phyloP scores from a whole-genome alignment of 2,113 vertebrate genomes.

The Nycticorax nycticorax region DNA sequence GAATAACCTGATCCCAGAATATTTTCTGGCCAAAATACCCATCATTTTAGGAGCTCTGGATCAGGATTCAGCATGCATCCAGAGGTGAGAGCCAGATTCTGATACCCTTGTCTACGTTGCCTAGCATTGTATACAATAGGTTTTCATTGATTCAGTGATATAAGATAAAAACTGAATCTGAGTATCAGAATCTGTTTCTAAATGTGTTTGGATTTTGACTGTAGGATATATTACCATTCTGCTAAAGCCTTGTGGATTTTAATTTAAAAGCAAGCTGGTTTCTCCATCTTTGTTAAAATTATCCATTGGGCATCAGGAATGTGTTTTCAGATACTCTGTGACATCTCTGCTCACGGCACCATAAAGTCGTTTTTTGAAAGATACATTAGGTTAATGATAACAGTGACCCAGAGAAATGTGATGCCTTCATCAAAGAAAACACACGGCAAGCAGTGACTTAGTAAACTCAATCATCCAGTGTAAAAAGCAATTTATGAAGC shows the following conservation, averaged over 20 bases:
- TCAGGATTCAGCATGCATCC: background rate
- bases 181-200: background rate
- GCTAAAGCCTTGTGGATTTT: background rate
- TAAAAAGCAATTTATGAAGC: conserved; percentile 45
- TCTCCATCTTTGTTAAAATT: background rate
- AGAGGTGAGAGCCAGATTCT: background rate
- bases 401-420: conserved; percentile 49
- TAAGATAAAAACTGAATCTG: background rate
- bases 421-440: conserved; percentile 57
- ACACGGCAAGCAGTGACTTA: conserved; percentile 2
- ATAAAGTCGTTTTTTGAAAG: conserved; percentile 16
- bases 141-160: background rate
- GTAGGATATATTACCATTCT: background rate
- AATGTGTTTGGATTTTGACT: background rate
- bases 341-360: background rate
- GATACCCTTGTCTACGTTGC: background rate
- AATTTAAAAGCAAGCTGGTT: background rate
- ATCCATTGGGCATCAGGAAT: background rate
- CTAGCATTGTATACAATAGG: background rate
- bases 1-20: background rate
- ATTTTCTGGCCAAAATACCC: background rate
- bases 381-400: conserved; percentile 56
- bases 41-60: background rate
- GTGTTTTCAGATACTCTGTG: background rate
- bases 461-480: conserved; percentile 33